Evolutionary conservation across 92 coral and sea anemone genomes (phyloP).

Genomic region (Zoanthus solanderi): DNA sequence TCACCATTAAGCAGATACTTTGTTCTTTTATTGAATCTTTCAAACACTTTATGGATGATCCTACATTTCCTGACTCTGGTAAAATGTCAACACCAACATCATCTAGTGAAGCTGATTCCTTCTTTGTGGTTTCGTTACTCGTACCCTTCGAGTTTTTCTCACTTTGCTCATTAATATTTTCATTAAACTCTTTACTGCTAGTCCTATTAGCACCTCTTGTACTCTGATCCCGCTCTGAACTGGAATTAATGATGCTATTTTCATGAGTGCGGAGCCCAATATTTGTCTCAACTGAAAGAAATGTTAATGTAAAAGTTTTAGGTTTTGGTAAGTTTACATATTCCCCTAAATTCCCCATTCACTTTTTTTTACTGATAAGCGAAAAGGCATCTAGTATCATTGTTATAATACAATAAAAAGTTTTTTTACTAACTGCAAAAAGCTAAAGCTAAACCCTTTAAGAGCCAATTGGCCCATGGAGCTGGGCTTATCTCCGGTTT

Average conservation of each 20-base stretch:
- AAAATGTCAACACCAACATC: conserved; percentile 27
- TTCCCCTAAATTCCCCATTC: neutral
- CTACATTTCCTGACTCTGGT: conserved; percentile 6
- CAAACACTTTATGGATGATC: conserved; percentile 4
- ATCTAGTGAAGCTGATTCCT: conserved; percentile 17
- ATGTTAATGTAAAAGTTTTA: neutral
- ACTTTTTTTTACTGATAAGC: too few relatives aligned
- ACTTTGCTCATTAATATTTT: neutral
- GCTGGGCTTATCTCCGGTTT: too few relatives aligned
- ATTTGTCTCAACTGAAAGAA: conserved; percentile 20
- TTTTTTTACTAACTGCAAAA: too few relatives aligned
- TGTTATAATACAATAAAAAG: too few relatives aligned
- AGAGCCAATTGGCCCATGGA: too few relatives aligned
- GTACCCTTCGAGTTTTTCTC: neutral
- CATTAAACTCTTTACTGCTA: neutral
- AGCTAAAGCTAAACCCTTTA: too few relatives aligned
- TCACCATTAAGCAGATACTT: neutral
- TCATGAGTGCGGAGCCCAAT: neutral
- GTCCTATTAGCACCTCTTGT: neutral
- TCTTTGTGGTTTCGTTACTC: neutral
- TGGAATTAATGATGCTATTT: neutral
- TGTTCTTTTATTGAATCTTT: neutral
- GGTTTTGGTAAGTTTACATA: neutral
- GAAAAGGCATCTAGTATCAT: too few relatives aligned
- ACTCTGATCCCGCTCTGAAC: neutral